Conservation (phyloP, 2,888 invertebrate genomes). For the Thera obeliscata region DNA sequence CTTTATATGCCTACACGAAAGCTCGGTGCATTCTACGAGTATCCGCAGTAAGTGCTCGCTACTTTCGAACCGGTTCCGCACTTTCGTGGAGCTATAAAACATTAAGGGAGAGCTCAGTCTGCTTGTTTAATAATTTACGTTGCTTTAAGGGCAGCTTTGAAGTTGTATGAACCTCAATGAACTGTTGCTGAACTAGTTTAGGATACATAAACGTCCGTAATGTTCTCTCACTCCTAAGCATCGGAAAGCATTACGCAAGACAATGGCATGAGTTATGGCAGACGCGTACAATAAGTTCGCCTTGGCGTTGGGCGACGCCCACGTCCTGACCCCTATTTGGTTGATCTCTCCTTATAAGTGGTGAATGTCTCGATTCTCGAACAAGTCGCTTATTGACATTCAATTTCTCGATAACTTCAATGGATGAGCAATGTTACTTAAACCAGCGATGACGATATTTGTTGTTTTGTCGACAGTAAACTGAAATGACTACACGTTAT, state of each 20-base stretch:
- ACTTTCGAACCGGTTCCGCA: slow-evolving; percentile 74
- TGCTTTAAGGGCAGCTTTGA: slow-evolving; percentile 42
- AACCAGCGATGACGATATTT: slow-evolving; percentile 36
- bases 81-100: slow-evolving; percentile 44
- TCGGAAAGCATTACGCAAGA: slow-evolving; percentile 71
- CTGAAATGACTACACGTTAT: slow-evolving; percentile 21
- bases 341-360: slow-evolving; percentile 74
- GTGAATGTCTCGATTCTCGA: slow-evolving; percentile 70
- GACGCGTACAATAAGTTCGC: slow-evolving; percentile 53
- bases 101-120: slow-evolving; percentile 50
- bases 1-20: slow-evolving; percentile 70
- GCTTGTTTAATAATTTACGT: slow-evolving; percentile 46
- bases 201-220: slow-evolving; percentile 74
- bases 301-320: slow-evolving; percentile 71
- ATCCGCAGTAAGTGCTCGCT: slow-evolving; percentile 57
- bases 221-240: slow-evolving; percentile 56
- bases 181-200: slow-evolving; percentile 65
- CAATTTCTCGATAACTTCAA: slow-evolving; percentile 58
- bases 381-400: slow-evolving; percentile 64
- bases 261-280: slow-evolving; percentile 65
- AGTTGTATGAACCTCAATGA: slow-evolving; percentile 75
- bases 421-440: slow-evolving; percentile 30
- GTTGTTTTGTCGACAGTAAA: slow-evolving; percentile 27
- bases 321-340: slow-evolving; percentile 66
- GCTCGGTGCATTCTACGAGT: slow-evolving; percentile 56